A percentile compares a stretch with the other conserved stretches of the same genome.
These are phyloP conservation scores for Raillietiella orientalis DNA, from an alignment of 2,888 invertebrate species.

Conservation along the genomic window DNA sequence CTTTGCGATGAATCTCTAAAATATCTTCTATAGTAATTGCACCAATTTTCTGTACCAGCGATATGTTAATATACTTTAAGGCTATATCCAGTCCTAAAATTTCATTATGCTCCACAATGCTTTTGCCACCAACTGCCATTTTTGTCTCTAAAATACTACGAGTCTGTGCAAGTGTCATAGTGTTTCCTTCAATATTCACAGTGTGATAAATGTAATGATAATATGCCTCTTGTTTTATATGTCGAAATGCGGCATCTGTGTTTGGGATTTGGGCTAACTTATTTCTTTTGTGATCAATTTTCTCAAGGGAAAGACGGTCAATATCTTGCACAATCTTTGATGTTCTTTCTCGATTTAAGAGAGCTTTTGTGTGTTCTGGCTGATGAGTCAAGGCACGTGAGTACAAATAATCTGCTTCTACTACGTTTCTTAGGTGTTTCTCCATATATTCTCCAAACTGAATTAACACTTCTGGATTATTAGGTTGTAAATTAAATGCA, in stretches of 20 bases:
- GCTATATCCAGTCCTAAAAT: slow-evolving; percentile 77
- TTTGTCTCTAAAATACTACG: slow-evolving; percentile 67
- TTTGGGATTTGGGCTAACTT: slow-evolving; percentile 47
- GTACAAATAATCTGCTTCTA: slow-evolving; percentile 68
- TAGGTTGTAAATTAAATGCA: slow-evolving; percentile 61
- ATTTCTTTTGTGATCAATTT: slow-evolving; percentile 54
- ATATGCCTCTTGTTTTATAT: slow-evolving; percentile 78
- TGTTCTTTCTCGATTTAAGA: slow-evolving; percentile 48
- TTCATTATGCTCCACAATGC: slow-evolving; percentile 87
- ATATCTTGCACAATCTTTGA: slow-evolving; percentile 60
- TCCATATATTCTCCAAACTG: slow-evolving; percentile 80
- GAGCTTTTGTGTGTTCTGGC: slow-evolving; percentile 45
- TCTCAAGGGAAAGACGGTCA: slow-evolving; percentile 38
- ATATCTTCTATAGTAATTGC: slow-evolving; percentile 52
- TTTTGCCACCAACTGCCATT: slow-evolving; percentile 43
- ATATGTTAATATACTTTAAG: slow-evolving; percentile 52
- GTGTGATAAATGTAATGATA: slow-evolving; percentile 81
- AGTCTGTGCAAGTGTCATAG: slow-evolving; percentile 72
- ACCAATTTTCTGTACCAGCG: slow-evolving; percentile 22
- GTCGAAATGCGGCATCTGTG: slow-evolving; percentile 37
- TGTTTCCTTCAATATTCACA: slow-evolving; percentile 89
- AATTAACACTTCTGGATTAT: slow-evolving; percentile 65
- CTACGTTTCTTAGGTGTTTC: slow-evolving; percentile 42
- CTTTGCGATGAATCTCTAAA: slow-evolving; percentile 61
- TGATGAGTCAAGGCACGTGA: slow-evolving; percentile 40